A percentile compares a stretch with the other conserved stretches of the same genome.
phyloP scores from a whole-genome alignment of 2,888 invertebrate genomes.

The Lithodes maja region DNA sequence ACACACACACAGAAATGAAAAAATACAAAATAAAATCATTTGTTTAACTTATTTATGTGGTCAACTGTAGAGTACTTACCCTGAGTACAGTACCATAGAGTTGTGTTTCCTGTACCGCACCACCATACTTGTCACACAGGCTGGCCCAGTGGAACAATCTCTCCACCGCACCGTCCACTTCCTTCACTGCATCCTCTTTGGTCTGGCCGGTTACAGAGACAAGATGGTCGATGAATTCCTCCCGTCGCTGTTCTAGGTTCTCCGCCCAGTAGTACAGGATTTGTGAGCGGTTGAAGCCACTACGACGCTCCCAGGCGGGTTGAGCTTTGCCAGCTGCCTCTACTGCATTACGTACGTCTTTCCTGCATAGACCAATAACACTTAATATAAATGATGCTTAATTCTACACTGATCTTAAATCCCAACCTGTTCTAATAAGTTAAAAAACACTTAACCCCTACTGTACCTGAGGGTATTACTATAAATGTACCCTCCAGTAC shows the following conservation, averaged over 20 bases:
- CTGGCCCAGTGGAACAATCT: constrained; percentile 76
- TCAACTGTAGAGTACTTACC: constrained; percentile 58
- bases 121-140: constrained; percentile 75
- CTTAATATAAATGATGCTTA: too few species aligned
- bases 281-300: constrained; percentile 75
- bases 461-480: too few species aligned
- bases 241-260: constrained; percentile 74
- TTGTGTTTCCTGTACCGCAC: constrained; percentile 75
- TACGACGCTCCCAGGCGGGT: constrained; percentile 72
- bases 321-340: constrained; percentile 76
- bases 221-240: constrained; percentile 74
- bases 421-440: too few species aligned
- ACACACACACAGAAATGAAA: too few species aligned
- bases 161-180: constrained; percentile 74
- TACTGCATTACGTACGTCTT: constrained; percentile 77
- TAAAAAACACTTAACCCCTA: too few species aligned
- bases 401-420: too few species aligned
- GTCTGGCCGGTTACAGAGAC: constrained; percentile 72
- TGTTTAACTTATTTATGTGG: too few species aligned
- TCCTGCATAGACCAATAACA: constrained; percentile 71
- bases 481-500: too few species aligned
- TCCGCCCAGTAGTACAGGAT: constrained; percentile 76
- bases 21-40: too few species aligned
- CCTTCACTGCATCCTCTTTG: constrained; percentile 56
- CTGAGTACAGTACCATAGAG: constrained; percentile 75